Evolutionary conservation across 2,113 vertebrate species (phyloP).

Genomic region (Bos indicus): DNA sequence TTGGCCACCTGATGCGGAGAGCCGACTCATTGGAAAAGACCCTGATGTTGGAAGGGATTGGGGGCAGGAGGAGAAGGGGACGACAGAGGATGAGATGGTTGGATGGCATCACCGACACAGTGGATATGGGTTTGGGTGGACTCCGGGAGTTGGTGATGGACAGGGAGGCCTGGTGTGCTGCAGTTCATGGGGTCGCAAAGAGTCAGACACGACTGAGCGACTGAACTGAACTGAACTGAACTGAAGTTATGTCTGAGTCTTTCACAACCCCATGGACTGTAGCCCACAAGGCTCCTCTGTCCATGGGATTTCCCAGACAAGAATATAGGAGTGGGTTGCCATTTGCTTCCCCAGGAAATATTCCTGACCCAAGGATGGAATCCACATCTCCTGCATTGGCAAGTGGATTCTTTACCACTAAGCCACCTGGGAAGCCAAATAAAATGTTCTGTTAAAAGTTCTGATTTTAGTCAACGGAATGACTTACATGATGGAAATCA

Average conservation of each 20-base stretch:
- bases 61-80: too few species aligned
- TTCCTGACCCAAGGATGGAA: neutral
- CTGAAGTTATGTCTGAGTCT: neutral
- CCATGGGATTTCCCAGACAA: neutral
- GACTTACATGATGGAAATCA: neutral
- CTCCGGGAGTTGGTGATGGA: too few species aligned
- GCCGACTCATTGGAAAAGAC: too few species aligned
- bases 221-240: neutral
- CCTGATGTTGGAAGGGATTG: too few species aligned
- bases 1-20: too few species aligned
- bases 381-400: neutral
- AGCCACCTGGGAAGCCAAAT: neutral
- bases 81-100: too few species aligned
- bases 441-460: neutral
- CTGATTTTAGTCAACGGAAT: neutral
- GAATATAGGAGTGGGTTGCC: neutral
- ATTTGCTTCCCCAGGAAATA: neutral
- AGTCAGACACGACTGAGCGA: fast-evolving
- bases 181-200: too few species aligned
- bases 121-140: too few species aligned
- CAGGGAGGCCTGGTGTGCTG: too few species aligned
- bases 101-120: too few species aligned
- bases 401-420: neutral
- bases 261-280: neutral
- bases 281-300: neutral